Percentiles rank a stretch among this genome's conserved stretches.
These are phyloP conservation scores for Balaenoptera acutorostrata DNA, from an alignment of 2,113 vertebrate genomes.

Conservation along the genomic window DNA sequence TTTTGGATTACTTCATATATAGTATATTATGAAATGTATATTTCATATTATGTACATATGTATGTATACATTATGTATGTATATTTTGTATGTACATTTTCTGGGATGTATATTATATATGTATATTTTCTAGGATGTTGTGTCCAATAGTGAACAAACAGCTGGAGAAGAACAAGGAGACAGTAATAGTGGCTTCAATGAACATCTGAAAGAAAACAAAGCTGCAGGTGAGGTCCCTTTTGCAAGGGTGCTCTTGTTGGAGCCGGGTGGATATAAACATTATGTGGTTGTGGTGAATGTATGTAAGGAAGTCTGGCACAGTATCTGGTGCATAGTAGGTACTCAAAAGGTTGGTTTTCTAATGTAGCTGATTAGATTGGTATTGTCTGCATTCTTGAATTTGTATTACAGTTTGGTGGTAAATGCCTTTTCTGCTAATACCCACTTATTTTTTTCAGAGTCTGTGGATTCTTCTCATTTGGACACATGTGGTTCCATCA, in stretches of 20 bases:
- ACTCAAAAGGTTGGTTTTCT: neutral
- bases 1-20: neutral
- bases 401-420: constrained; percentile 7
- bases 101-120: constrained; percentile 78
- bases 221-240: constrained; percentile 63
- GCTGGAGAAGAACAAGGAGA: constrained; percentile 73
- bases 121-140: constrained; percentile 83
- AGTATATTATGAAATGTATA: neutral
- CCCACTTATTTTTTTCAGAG: constrained; percentile 29
- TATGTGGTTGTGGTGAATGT: neutral
- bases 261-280: neutral
- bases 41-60: neutral
- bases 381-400: neutral
- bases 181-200: constrained; percentile 31
- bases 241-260: neutral
- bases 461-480: constrained; percentile 56
- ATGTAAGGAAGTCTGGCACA: neutral
- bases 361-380: neutral
- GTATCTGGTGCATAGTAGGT: neutral
- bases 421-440: constrained; percentile 26
- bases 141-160: constrained; percentile 79
- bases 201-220: constrained; percentile 64
- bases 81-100: constrained; percentile 43
- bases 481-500: constrained; percentile 19
- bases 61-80: neutral